Conservation (phyloP, 2,113 vertebrate species). For the human region GRCh38 chr6:60373001-60373500, state of each 20-base stretch:
- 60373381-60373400: not conserved
- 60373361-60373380: not conserved
- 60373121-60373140: not conserved
- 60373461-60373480: not conserved
- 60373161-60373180: not conserved
- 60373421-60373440: not conserved
- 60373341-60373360: not conserved
- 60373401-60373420: not conserved
- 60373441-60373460: not conserved
- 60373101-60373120: not conserved
- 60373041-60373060: not conserved
- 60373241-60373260: not conserved
- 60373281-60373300: not conserved
- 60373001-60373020: not conserved
- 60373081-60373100: not conserved
- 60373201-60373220: not conserved
- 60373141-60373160: not conserved
- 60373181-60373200: not conserved
- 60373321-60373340: not conserved
- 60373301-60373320: not conserved
- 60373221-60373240: not conserved
- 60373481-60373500: not conserved
- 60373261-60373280: not conserved
- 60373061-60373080: not conserved
- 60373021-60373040: not conserved